These are phyloP conservation scores for Hipparchia sbordonii DNA, from an alignment of 2,888 invertebrate genomes.

Conservation along the genomic window DNA sequence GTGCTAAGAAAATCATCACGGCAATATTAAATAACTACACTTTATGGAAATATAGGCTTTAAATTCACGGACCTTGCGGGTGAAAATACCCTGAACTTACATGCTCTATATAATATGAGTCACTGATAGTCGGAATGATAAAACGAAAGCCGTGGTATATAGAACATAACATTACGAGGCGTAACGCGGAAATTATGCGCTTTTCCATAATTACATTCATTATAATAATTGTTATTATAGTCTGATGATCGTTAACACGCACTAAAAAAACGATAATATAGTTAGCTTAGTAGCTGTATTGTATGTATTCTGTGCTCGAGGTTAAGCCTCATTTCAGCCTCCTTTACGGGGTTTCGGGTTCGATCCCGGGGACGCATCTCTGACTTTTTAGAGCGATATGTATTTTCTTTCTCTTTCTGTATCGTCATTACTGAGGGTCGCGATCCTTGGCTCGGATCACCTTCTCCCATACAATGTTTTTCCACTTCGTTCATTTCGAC, in stretches of 20 bases:
- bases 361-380: no score
- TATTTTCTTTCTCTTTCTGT: no score
- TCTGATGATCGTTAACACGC: conserved; percentile 15
- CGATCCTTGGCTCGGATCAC: no score
- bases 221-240: conserved; percentile 11
- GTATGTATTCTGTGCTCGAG: neutral
- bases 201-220: conserved; percentile 13
- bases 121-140: conserved; percentile 18
- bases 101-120: conserved; percentile 25
- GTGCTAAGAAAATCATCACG: conserved; percentile 14
- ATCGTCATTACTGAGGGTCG: no score
- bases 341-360: no score
- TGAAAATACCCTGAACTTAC: conserved; percentile 28
- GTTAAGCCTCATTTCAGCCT: no score
- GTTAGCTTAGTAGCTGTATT: neutral
- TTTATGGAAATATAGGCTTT: conserved; percentile 5
- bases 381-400: no score
- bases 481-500: no score
- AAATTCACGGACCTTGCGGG: conserved; percentile 8
- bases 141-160: conserved; percentile 35
- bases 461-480: no score
- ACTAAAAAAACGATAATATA: neutral
- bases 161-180: conserved; percentile 27
- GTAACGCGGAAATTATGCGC: conserved; percentile 22
- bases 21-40: neutral